Conservation (phyloP, 1,140 invertebrate species). For the Proales similis region DNA sequence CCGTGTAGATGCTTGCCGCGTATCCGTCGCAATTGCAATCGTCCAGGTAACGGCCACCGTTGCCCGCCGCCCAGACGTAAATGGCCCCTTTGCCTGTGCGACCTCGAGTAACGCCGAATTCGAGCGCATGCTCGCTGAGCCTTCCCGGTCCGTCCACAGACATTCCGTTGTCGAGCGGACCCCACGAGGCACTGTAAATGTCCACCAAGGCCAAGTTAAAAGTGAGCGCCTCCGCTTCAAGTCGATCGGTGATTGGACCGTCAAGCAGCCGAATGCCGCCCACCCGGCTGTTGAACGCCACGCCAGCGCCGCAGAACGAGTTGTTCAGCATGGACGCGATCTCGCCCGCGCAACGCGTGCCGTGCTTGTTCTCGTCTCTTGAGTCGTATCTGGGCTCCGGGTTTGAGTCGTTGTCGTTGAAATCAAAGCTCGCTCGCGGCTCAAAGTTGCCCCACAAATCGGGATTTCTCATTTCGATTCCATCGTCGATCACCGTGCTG, state of each 20-base stretch:
- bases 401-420: slow-evolving; percentile 85
- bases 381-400: slow-evolving; percentile 71
- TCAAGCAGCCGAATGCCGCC: slow-evolving; percentile 87
- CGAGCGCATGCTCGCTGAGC: slow-evolving; percentile 45
- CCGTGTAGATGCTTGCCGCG: slow-evolving; percentile 52
- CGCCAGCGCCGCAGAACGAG: slow-evolving; percentile 80
- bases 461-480: slow-evolving; percentile 41
- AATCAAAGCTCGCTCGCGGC: slow-evolving; percentile 84
- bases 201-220: slow-evolving; percentile 86
- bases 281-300: slow-evolving; percentile 59
- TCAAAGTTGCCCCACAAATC: slow-evolving; percentile 57
- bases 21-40: slow-evolving; percentile 55
- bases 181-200: slow-evolving; percentile 93
- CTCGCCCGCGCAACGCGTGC: slow-evolving; percentile 61
- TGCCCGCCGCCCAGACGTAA: slow-evolving; percentile 53
- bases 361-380: slow-evolving; percentile 36
- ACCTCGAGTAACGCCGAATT: slow-evolving; percentile 49
- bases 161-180: slow-evolving; percentile 70
- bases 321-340: slow-evolving; percentile 85
- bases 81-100: slow-evolving; percentile 51
- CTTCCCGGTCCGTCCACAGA: slow-evolving; percentile 57
- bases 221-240: slow-evolving; percentile 81
- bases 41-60: slow-evolving; percentile 48
- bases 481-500: slow-evolving; percentile 43
- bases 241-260: slow-evolving; percentile 85